A percentile compares a stretch with the other conserved stretches of the same genome.
These are phyloP conservation scores for Hippopotamus amphibius DNA, from an alignment of 2,113 vertebrate genomes.

Conservation along the genomic window DNA sequence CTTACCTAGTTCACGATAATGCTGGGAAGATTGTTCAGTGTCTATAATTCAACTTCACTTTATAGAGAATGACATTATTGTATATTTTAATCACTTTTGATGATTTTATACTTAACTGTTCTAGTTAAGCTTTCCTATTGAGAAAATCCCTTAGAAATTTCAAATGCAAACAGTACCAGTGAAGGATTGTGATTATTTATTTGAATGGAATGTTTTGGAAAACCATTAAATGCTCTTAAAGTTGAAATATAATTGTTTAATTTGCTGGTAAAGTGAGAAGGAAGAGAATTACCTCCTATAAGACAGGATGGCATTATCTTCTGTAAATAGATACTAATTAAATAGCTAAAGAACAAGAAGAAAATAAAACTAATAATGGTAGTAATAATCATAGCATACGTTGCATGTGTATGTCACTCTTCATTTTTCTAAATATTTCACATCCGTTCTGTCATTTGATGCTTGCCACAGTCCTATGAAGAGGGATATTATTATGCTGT, in stretches of 20 bases:
- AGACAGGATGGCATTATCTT: background rate
- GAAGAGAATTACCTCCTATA: background rate
- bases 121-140: background rate
- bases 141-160: background rate
- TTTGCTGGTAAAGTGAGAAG: background rate
- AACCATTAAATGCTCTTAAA: background rate
- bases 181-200: background rate
- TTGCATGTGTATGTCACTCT: background rate
- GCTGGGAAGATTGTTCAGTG: background rate
- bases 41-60: background rate
- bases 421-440: background rate
- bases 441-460: background rate
- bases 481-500: background rate
- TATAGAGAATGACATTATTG: background rate
- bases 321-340: background rate
- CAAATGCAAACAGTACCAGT: background rate
- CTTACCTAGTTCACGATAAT: background rate
- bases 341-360: background rate
- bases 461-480: background rate
- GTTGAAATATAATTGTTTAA: slow-evolving; percentile 14
- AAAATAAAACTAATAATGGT: background rate
- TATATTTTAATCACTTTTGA: background rate
- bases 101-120: background rate
- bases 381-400: background rate
- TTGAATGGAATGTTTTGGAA: slow-evolving; percentile 33